Conservation (phyloP, 2,797 vertebrate genomes). For the Characodon lateralis region DNA sequence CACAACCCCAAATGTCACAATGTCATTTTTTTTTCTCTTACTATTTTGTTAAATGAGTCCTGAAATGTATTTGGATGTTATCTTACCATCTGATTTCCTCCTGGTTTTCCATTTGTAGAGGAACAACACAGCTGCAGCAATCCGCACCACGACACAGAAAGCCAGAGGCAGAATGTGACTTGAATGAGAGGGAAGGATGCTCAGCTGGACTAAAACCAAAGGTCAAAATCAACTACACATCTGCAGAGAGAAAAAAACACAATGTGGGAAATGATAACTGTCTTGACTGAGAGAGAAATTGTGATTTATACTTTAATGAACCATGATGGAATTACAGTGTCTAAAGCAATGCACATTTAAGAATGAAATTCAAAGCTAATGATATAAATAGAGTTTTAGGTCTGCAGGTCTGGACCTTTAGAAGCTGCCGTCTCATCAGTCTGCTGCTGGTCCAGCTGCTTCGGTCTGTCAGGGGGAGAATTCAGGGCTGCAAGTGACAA, state of each 20-base stretch:
- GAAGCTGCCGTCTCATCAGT: background rate
- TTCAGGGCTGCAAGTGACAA: constrained; percentile 2
- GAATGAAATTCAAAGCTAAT: background rate
- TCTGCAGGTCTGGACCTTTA: background rate
- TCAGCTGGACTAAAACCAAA: background rate
- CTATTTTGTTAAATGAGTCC: background rate
- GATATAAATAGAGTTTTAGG: background rate
- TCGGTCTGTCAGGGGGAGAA: background rate
- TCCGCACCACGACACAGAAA: constrained; percentile 5
- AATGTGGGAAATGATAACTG: too few relatives aligned
- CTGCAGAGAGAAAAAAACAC: background rate
- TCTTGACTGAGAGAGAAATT: too few relatives aligned
- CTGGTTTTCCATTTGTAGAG: constrained; percentile 10
- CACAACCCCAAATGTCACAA: background rate
- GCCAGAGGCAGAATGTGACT: constrained; percentile 13
- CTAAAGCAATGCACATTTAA: background rate
- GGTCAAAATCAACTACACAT: background rate
- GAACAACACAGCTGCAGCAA: constrained; percentile 11
- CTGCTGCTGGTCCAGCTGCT: constrained; percentile 12
- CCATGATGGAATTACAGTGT: background rate
- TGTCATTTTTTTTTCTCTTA: background rate
- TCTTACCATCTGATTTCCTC: background rate
- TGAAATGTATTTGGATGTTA: background rate
- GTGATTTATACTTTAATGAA: too few relatives aligned
- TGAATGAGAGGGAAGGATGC: accelerated